Evolutionary conservation across 1,140 invertebrate genomes (phyloP).

Genomic region (Drosophila sproati): DNA sequence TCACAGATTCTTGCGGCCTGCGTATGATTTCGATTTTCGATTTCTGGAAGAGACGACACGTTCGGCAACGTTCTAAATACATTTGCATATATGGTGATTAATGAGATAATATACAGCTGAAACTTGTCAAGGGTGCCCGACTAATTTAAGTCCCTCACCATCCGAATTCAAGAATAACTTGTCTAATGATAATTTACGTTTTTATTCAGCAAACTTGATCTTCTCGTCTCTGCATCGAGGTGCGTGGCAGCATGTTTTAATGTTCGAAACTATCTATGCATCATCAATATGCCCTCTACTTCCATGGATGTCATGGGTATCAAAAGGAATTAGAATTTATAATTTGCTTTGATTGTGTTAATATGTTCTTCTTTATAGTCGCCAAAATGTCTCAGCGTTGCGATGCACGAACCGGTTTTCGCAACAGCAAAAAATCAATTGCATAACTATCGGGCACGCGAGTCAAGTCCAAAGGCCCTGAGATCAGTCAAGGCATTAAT

Average conservation of each 20-base stretch:
- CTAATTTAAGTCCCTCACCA: conserved; percentile 17
- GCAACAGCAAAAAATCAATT: conserved; percentile 34
- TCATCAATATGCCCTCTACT: conserved; percentile 18
- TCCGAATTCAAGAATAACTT: conserved; percentile 33
- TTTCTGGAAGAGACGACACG: conserved; percentile 11
- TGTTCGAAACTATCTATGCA: too few relatives aligned
- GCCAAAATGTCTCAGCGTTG: conserved; percentile 64
- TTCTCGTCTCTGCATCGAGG: neutral
- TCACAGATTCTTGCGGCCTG: neutral
- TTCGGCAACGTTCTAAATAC: conserved; percentile 23
- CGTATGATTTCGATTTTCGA: conserved; percentile 1
- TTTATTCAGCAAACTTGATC: neutral
- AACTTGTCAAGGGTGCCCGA: conserved; percentile 15
- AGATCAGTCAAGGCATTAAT: conserved; percentile 28
- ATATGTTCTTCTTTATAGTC: conserved; percentile 40
- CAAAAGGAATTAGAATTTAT: conserved; percentile 66
- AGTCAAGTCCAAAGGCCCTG: conserved; percentile 18
- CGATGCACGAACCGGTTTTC: conserved; percentile 41
- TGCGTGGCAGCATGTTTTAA: neutral
- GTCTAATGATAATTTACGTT: neutral
- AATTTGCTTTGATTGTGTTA: conserved; percentile 48
- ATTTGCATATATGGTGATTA: conserved; percentile 54
- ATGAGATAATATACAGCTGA: conserved; percentile 18
- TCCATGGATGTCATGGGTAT: neutral
- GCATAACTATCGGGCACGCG: conserved; percentile 59